Conservation (phyloP, 2,797 vertebrate genomes). For the Trichosurus vulpecula region DNA sequence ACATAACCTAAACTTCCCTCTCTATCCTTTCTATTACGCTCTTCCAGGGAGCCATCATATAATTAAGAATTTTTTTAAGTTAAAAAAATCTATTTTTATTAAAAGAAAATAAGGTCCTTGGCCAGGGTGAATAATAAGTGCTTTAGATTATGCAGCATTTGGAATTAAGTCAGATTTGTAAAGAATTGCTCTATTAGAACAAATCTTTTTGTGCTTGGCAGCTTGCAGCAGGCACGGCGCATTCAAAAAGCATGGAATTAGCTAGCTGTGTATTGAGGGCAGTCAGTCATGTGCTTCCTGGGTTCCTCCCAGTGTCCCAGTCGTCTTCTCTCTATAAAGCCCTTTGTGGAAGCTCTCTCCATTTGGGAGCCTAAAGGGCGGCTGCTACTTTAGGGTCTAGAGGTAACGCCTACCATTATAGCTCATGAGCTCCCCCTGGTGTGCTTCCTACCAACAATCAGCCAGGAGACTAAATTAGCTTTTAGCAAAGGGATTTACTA, state of each 20-base stretch:
- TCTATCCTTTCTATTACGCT: neutral
- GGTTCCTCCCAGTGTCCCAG: too few relatives aligned
- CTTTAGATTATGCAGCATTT: neutral
- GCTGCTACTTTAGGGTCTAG: too few relatives aligned
- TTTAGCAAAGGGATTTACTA: neutral
- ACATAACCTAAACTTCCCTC: neutral
- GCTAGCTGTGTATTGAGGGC: neutral
- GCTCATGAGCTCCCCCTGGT: neutral
- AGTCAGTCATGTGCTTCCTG: too few relatives aligned
- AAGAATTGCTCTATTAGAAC: neutral
- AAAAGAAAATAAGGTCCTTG: too few relatives aligned
- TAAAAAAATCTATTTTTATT: neutral
- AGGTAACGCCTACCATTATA: too few relatives aligned
- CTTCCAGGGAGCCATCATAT: neutral
- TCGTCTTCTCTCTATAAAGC: neutral
- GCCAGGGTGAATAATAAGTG: too few relatives aligned
- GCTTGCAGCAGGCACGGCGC: too few relatives aligned
- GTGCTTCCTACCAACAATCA: neutral
- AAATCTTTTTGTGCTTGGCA: neutral
- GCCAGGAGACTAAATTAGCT: neutral
- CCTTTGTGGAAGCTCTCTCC: neutral
- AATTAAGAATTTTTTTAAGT: neutral
- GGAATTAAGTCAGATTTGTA: neutral
- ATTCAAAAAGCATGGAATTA: neutral
- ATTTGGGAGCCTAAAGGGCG: too few relatives aligned